Conservation (phyloP, 2,888 invertebrate species). For the Eristalis pertinax region DNA sequence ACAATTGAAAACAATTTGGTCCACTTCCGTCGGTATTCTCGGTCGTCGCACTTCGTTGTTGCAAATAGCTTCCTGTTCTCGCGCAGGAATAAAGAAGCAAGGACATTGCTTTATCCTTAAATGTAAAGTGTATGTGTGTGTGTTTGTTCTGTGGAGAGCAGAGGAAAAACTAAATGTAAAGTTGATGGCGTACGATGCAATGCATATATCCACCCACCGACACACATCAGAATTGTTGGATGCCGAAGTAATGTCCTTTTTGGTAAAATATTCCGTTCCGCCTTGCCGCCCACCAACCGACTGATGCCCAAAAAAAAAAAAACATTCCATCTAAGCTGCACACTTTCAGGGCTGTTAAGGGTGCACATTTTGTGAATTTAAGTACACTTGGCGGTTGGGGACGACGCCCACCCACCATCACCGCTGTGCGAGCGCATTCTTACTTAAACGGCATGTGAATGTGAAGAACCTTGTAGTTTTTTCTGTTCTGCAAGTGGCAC, state of each 20-base stretch:
- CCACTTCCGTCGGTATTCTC: slow-evolving; percentile 41
- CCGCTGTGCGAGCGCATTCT: background rate
- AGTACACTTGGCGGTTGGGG: background rate
- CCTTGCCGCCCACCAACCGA: background rate
- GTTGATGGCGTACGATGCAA: slow-evolving; percentile 34
- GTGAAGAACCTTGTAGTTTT: background rate
- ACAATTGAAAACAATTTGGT: slow-evolving; percentile 65
- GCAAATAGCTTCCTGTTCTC: slow-evolving; percentile 43
- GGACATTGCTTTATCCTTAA: slow-evolving; percentile 39
- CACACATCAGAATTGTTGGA: slow-evolving; percentile 17
- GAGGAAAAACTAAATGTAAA: slow-evolving; percentile 19
- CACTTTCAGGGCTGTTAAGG: background rate
- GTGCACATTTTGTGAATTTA: slow-evolving; percentile 18
- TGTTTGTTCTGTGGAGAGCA: background rate
- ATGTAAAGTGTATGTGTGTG: slow-evolving; percentile 32
- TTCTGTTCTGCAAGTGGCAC: slow-evolving; percentile 13
- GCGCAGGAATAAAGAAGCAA: background rate
- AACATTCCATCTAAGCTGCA: slow-evolving; percentile 15
- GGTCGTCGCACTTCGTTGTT: slow-evolving; percentile 21
- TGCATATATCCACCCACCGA: background rate
- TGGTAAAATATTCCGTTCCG: background rate
- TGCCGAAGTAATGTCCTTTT: slow-evolving; percentile 28
- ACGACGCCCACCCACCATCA: background rate
- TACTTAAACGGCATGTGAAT: background rate
- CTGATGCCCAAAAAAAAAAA: background rate